Percentiles rank a stretch among this genome's conserved stretches.
These are phyloP conservation scores for Nyleta sp. DNA, from an alignment of 2,888 invertebrate genomes.

Conservation along the genomic window DNA sequence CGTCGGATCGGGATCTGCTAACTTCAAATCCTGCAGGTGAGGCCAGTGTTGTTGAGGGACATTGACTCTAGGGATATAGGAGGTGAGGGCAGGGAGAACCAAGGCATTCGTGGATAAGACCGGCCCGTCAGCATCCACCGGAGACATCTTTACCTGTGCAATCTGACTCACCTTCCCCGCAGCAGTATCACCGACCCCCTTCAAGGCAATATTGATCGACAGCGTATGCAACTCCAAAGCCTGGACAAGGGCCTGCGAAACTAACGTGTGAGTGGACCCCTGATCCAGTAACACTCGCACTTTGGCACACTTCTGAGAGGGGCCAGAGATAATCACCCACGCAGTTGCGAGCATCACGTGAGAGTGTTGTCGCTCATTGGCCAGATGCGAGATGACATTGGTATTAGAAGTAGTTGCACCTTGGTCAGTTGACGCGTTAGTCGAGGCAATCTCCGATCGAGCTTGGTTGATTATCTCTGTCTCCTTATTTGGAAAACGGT, in stretches of 20 bases:
- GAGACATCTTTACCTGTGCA: neutral
- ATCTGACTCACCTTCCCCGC: neutral
- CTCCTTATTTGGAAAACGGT: too few relatives aligned
- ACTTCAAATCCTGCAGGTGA: neutral
- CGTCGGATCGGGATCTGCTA: constrained; percentile 12
- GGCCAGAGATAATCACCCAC: neutral
- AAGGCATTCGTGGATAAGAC: neutral
- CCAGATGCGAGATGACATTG: too few relatives aligned
- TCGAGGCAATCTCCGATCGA: too few relatives aligned
- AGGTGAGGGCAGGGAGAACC: neutral
- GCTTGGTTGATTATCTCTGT: too few relatives aligned
- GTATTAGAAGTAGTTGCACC: too few relatives aligned
- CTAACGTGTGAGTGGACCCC: constrained; percentile 14
- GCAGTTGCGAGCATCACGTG: constrained; percentile 25
- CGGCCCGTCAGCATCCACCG: neutral
- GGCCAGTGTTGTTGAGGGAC: neutral
- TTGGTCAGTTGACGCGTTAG: too few relatives aligned
- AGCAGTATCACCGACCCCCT: constrained; percentile 11
- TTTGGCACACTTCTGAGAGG: neutral
- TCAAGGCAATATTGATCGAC: neutral
- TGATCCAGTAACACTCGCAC: constrained; percentile 26
- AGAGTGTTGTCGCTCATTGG: too few relatives aligned
- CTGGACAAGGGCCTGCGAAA: neutral
- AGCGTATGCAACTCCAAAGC: neutral
- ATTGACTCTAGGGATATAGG: neutral